A percentile compares a stretch with the other conserved stretches of the same genome.
phyloP scores from a whole-genome alignment of 2,888 invertebrate species.

The Therioaphis trifolii region DNA sequence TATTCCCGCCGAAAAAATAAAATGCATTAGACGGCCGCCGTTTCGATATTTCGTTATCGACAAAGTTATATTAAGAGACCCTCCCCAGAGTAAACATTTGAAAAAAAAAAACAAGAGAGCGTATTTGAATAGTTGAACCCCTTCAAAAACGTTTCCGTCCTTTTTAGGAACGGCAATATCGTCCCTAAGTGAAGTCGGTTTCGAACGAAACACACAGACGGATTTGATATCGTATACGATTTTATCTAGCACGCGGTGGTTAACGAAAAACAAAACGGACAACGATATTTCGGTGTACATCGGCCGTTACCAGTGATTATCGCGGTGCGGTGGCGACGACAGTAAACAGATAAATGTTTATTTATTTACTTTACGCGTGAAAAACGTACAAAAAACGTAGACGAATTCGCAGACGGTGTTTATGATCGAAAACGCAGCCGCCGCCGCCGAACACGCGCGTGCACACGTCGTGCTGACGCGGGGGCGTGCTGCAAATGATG shows the following conservation, averaged over 20 bases:
- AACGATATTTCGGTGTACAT: neutral
- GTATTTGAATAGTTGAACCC: constrained; percentile 24
- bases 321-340: neutral
- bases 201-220: too few relatives aligned
- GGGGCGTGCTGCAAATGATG: constrained; percentile 20
- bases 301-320: neutral
- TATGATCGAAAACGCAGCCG: constrained; percentile 2
- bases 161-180: neutral
- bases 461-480: neutral
- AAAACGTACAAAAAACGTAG: neutral
- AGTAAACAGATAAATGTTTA: neutral
- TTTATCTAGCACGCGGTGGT: too few relatives aligned
- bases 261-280: too few relatives aligned
- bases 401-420: neutral
- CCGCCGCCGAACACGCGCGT: neutral
- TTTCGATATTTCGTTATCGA: neutral
- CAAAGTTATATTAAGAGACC: neutral
- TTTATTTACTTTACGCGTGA: neutral
- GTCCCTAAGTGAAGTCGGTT: neutral
- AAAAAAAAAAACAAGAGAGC: neutral
- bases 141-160: constrained; percentile 3
- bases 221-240: too few relatives aligned
- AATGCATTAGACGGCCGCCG: neutral
- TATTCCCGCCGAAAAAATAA: neutral
- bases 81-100: neutral